Evolutionary conservation across 2,797 vertebrate genomes (phyloP), one percentile per base, ranked within the genome.

Genomic region (Amblyopsis hoosieri): DNA sequence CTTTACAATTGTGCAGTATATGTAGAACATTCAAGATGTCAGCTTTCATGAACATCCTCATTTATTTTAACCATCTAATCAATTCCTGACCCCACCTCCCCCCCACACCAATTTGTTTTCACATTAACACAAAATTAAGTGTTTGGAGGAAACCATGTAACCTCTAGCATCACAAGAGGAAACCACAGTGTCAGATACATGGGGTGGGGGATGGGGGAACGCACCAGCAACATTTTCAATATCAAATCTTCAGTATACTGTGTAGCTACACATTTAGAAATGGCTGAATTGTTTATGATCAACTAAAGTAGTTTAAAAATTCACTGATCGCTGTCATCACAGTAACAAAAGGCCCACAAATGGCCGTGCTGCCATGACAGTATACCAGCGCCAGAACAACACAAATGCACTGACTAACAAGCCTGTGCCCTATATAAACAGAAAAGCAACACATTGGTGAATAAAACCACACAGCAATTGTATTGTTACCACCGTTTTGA

Each of bases 111-210:
- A 23, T 23, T 23, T 23, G 23, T 23, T 23, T 23, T 3, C 23
- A 23, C 23, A 23, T 23, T 62, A 57, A 66, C 23, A 64, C 59
- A 67, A 47, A 57, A 15, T 45, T 45, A 33, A 57, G 17, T 66
- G 60, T 65, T 66, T 13, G 53, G 61, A 72, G 61, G 60, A 73
- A 81, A 55, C 60, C 37, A 45, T 4, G 51, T 54, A 12, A 68
- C 61, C 53, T 64, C 23, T 23, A 23, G 23, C 23, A 3, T 23
- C 57, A 45, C 54, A 8, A 49, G 8, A 60, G 23, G 63, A 66
- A 67, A 54, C 52, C 66, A 23, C 23, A 61, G 37, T 9, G 37
- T 42, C 37, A 42, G 37, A 42, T 42, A 9, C 37, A 23, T 23
- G 23, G 23, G 23, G 23, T 3, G 23, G 33, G 33, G 33, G 33